Conservation (phyloP, 30 jellyfish, hydroid and myxozoan species). For the Pseudorhiza aurosa region DNA sequence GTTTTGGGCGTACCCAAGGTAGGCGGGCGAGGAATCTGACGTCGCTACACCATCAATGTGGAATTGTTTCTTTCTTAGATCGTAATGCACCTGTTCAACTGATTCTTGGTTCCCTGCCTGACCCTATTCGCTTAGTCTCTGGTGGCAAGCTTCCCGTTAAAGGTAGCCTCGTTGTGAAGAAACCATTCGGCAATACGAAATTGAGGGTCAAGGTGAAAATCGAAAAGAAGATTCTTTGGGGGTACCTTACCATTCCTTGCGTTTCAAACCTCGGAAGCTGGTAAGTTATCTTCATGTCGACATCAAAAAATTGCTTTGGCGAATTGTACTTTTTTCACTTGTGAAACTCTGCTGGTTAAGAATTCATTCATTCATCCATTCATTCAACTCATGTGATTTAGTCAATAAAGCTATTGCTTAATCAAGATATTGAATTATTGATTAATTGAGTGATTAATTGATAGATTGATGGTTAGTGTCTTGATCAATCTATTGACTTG, state of each 20-base stretch:
- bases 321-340: no score
- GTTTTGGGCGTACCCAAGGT: no score
- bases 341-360: no score
- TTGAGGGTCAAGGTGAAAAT: conserved; percentile 16
- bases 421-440: background rate
- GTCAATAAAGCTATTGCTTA: no score
- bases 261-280: conserved; percentile 61
- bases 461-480: background rate
- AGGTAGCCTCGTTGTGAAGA: conserved; percentile 18
- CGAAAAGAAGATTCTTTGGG: conserved; percentile 53
- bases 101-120: conserved; percentile 13
- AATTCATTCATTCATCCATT: no score
- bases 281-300: no score
- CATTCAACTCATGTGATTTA: no score
- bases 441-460: background rate
- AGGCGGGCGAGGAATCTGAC: no score
- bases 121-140: conserved; percentile 16
- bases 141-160: conserved; percentile 41
- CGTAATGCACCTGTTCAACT: conserved; percentile 10
- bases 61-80: background rate
- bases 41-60: no score
- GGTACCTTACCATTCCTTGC: conserved; percentile 47
- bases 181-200: background rate
- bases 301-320: no score
- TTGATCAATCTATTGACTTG: no score